Percentiles rank a stretch among this genome's conserved stretches.
phyloP scores from a whole-genome alignment of 2,113 vertebrate genomes.

The Chinchilla lanigera region DNA sequence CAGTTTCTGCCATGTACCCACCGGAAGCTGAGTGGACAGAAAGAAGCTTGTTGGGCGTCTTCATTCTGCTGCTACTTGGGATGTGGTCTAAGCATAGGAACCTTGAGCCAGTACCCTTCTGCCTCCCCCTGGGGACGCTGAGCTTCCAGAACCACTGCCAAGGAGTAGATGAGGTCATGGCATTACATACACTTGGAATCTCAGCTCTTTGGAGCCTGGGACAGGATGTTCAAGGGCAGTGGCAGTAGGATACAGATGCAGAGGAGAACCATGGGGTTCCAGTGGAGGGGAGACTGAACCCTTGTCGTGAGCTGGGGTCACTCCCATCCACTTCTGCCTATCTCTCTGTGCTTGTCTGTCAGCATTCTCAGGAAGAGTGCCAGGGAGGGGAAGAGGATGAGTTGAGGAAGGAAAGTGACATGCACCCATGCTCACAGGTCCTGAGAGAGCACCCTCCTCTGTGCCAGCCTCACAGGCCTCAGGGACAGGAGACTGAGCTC shows the following conservation, averaged over 20 bases:
- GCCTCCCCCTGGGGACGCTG: neutral
- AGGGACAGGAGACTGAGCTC: neutral
- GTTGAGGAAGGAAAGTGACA: neutral
- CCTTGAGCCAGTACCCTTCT: neutral
- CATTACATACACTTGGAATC: neutral
- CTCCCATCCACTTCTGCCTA: neutral
- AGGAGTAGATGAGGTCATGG: no score
- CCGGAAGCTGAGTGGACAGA: no score
- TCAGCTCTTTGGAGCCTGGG: neutral
- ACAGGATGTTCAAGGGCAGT: rapidly evolving
- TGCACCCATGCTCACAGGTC: neutral
- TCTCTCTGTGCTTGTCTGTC: neutral
- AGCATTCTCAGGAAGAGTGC: neutral
- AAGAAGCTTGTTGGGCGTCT: neutral
- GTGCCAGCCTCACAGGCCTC: neutral
- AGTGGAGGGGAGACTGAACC: neutral
- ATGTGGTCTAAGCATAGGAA: neutral
- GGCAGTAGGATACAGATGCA: rapidly evolving
- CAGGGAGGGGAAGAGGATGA: no score
- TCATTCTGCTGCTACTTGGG: neutral
- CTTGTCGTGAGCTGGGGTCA: rapidly evolving
- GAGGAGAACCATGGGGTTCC: neutral
- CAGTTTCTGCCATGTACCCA: neutral
- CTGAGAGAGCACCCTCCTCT: neutral
- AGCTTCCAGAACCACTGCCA: neutral